Evolutionary conservation across 2,113 vertebrate genomes (phyloP), one percentile per base, ranked within the genome.

Genomic region (Mixornis gularis): DNA sequence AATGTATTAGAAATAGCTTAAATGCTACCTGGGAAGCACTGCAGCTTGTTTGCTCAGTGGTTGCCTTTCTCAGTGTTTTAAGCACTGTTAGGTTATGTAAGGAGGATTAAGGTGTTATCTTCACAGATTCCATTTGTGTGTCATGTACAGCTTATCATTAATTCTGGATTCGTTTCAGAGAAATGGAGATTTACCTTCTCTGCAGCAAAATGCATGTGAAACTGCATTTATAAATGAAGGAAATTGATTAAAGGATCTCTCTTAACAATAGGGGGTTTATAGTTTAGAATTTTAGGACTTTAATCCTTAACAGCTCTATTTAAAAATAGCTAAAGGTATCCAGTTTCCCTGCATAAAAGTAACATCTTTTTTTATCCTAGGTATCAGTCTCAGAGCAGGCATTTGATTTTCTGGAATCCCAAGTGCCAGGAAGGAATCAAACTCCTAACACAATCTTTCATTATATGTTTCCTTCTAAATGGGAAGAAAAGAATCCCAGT

Each of bases 61-160:
- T 46, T 86, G 86, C 73, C 62, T 85, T 44, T 89, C 84, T 85
- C 66, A 26, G 27, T 52, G n/a, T 91, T 91, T 89, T 82, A 89
- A 93, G 65, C 65, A 89, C 36, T 65, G 62, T 55, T 89, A 73
- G 70, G 71, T 76, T 92, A 84, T 85, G 66, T 92, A 96, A 94
- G 89, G 55, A 91, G 60, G 89, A 91, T 93, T 94, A 93, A 87
- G 41, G 89, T 91, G 85, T 87, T 95, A 89, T 60, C 81, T 79
- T 85, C 79, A 87, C 68, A 77, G 92, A 91, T 93, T 89, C 74
- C 86, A 59, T 79, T 79, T 85, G 30, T 93, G 59, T 93, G 55
- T 87, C 62, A 59, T n/a, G 51, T 65, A 32, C 89, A 89, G 94
- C 71, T 94, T 96, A 91, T 76, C 81, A 32, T 91, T 95, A 94